phyloP scores from a whole-genome alignment of 2,888 invertebrate species.

The Entomobrya proxima region DNA sequence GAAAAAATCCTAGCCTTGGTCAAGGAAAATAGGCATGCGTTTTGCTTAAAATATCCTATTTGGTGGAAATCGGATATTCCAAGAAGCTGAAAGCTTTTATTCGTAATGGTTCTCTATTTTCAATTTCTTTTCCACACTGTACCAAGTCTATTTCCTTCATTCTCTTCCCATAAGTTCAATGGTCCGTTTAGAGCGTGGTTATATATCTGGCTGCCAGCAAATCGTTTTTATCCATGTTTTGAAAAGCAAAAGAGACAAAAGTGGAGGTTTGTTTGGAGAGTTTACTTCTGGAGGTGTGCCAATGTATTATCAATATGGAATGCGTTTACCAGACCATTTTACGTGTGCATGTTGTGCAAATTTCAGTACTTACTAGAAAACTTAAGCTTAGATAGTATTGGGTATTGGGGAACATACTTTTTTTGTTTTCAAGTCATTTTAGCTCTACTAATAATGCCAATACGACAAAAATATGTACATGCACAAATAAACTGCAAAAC shows the following conservation, averaged over 20 bases:
- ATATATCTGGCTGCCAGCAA: neutral
- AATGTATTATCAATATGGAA: constrained; percentile 26
- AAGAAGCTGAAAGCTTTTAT: constrained; percentile 36
- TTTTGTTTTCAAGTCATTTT: no score
- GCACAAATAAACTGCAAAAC: neutral
- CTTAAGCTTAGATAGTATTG: neutral
- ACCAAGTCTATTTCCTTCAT: constrained; percentile 12
- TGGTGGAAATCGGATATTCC: constrained; percentile 11
- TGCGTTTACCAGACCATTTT: neutral
- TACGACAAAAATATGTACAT: neutral
- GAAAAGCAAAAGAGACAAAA: constrained; percentile 26
- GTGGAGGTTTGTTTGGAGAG: constrained; percentile 22
- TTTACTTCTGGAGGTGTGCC: constrained; percentile 28
- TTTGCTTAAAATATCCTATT: constrained; percentile 29
- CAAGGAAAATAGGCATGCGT: neutral
- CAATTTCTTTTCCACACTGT: constrained; percentile 16
- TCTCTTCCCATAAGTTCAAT: neutral
- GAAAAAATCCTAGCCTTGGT: neutral
- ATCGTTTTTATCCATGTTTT: constrained; percentile 11
- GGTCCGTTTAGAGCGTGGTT: neutral
- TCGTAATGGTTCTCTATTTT: constrained; percentile 37
- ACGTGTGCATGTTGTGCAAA: neutral
- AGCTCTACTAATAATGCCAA: no score
- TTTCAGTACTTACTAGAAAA: neutral
- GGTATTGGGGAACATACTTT: no score